A percentile compares a stretch with the other conserved stretches of the same genome.
Evolutionary conservation across 1,140 invertebrate genomes (phyloP).

Genomic region (Zelostemma sp.): DNA sequence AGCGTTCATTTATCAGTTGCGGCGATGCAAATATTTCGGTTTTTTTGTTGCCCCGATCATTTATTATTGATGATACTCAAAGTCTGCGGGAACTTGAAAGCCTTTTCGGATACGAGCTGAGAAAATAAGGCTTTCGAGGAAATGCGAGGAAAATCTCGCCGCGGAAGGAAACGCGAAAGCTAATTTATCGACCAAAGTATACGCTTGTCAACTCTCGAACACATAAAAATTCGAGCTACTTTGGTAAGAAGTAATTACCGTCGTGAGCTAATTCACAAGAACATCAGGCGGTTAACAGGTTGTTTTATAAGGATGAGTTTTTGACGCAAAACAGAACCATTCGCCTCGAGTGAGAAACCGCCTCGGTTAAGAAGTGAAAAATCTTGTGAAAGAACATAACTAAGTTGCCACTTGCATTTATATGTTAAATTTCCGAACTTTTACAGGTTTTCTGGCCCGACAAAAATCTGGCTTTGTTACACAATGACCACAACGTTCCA

Average conservation of each 20-base stretch:
- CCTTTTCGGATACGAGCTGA: conserved; percentile 5
- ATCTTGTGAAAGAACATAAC: too few relatives aligned
- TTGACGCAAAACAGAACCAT: too few relatives aligned
- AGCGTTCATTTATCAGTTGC: conserved; percentile 44
- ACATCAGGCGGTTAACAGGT: conserved; percentile 21
- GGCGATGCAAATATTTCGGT: conserved; percentile 40
- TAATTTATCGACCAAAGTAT: conserved; percentile 8
- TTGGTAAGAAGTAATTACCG: background rate
- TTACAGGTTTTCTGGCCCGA: too few relatives aligned
- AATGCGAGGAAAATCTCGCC: background rate
- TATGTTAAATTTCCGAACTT: too few relatives aligned
- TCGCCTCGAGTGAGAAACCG: too few relatives aligned
- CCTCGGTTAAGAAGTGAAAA: too few relatives aligned
- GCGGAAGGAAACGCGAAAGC: conserved; percentile 4
- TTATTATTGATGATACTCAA: conserved; percentile 30
- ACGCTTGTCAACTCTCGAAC: background rate
- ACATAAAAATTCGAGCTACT: background rate
- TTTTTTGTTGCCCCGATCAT: conserved; percentile 33
- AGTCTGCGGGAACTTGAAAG: conserved; percentile 9
- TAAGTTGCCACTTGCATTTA: too few relatives aligned
- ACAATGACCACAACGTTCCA: too few relatives aligned
- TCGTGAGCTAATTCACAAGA: conserved; percentile 10
- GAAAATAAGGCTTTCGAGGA: conserved; percentile 8
- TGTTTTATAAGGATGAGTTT: too few relatives aligned
- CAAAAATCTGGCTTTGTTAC: too few relatives aligned